These are phyloP conservation scores for Steinernema carpocapsae DNA, from an alignment of 2,888 invertebrate genomes.

Conservation along the genomic window DNA sequence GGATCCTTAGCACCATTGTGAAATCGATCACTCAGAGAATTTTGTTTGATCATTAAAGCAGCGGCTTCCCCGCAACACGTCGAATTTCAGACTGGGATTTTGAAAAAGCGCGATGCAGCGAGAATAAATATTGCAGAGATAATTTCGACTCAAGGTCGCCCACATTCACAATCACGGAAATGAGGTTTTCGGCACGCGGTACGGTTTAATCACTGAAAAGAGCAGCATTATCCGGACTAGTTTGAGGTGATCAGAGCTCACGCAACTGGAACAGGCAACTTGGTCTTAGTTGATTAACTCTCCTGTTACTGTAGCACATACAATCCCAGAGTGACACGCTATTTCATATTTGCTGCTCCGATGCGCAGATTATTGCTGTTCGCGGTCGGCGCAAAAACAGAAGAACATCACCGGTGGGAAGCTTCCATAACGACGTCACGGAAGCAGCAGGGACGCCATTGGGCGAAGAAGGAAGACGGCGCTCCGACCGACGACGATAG, in stretches of 20 bases:
- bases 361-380: slow-evolving; percentile 18
- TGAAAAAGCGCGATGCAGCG: not conserved
- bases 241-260: not conserved
- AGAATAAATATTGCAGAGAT: not conserved
- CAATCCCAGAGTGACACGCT: not conserved
- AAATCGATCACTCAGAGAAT: not conserved
- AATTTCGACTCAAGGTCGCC: not conserved
- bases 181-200: not conserved
- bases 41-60: slow-evolving; percentile 25
- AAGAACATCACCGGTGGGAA: slow-evolving; percentile 32
- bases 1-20: not conserved
- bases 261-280: not conserved
- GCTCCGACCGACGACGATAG: not conserved
- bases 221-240: slow-evolving; percentile 4
- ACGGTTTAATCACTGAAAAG: slow-evolving; percentile 3
- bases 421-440: slow-evolving; percentile 30
- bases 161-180: not conserved
- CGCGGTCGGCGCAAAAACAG: slow-evolving; percentile 27
- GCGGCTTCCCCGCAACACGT: not conserved
- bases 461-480: not conserved
- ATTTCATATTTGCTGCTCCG: slow-evolving; percentile 19
- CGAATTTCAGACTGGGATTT: not conserved
- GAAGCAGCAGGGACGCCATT: not conserved
- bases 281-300: not conserved
- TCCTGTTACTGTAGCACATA: not conserved